A percentile compares a stretch with the other conserved stretches of the same genome.
phyloP scores from a whole-genome alignment of 1,140 invertebrate species.

The Lasioglossum baleicum region DNA sequence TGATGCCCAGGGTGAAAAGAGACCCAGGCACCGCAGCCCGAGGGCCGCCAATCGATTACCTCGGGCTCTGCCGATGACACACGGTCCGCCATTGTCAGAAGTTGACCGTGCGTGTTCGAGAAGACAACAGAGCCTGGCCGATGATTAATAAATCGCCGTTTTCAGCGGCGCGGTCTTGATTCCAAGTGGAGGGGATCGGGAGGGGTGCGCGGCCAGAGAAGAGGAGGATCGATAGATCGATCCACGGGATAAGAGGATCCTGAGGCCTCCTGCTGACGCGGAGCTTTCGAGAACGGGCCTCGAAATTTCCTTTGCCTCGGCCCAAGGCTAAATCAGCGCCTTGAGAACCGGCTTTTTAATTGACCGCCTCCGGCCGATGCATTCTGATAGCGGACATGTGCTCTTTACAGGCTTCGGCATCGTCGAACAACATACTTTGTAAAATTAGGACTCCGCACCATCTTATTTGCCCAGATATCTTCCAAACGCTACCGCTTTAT shows the following conservation, averaged over 20 bases:
- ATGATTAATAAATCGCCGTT: conserved; percentile 45
- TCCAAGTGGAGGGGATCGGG: not conserved
- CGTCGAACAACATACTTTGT: too few relatives aligned
- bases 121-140: conserved; percentile 11
- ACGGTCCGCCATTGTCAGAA: conserved; percentile 44
- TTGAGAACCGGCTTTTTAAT: not conserved
- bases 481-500: too few relatives aligned
- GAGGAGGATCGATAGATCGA: conserved; percentile 25
- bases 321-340: not conserved
- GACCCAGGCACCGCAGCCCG: too few relatives aligned
- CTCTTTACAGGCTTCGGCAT: too few relatives aligned
- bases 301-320: not conserved
- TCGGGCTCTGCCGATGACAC: conserved; percentile 32
- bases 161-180: conserved; percentile 5
- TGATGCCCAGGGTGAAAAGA: too few relatives aligned
- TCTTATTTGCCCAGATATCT: too few relatives aligned
- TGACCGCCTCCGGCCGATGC: not conserved
- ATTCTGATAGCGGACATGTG: not conserved
- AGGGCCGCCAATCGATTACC: conserved; percentile 23
- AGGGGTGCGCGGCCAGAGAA: not conserved
- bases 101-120: conserved; percentile 43
- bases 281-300: not conserved
- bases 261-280: not conserved
- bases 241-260: not conserved
- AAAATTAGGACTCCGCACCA: too few relatives aligned